Conservation (phyloP, 2,113 vertebrate species). For the Antigone vipio region DNA sequence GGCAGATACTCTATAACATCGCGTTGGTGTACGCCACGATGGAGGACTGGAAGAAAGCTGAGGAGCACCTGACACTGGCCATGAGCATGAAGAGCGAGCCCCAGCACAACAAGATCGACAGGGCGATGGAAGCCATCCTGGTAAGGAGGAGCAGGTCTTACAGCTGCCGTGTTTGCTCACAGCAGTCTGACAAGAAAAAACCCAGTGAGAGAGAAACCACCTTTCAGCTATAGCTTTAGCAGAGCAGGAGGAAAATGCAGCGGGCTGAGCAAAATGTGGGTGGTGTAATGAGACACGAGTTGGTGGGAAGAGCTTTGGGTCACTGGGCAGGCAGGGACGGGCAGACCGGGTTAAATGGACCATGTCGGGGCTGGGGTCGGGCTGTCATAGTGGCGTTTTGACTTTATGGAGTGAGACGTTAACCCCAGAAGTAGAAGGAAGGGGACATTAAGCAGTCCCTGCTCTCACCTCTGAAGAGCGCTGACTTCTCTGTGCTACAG, state of each 20-base stretch:
- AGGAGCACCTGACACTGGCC: conserved; percentile 81
- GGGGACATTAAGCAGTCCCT: not conserved
- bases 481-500: conserved; percentile 64
- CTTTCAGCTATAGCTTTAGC: not conserved
- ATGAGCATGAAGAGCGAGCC: conserved; percentile 81
- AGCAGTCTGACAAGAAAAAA: not conserved
- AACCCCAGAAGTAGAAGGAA: not conserved
- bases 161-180: rapidly evolving
- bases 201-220: not conserved
- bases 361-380: rapidly evolving
- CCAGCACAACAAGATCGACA: conserved; percentile 85
- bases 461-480: not conserved
- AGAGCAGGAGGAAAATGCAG: not conserved
- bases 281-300: rapidly evolving
- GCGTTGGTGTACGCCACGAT: conserved; percentile 80
- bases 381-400: not conserved
- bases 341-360: not conserved
- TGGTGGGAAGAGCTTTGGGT: not conserved
- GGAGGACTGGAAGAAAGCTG: conserved; percentile 87
- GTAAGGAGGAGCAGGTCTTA: conserved; percentile 57
- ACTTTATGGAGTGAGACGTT: not conserved
- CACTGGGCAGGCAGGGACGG: not conserved
- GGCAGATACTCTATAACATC: conserved; percentile 89
- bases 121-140: conserved; percentile 87
- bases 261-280: not conserved